Evolutionary conservation across 1,140 invertebrate genomes (phyloP).

Genomic region (Melanaphis sacchari): DNA sequence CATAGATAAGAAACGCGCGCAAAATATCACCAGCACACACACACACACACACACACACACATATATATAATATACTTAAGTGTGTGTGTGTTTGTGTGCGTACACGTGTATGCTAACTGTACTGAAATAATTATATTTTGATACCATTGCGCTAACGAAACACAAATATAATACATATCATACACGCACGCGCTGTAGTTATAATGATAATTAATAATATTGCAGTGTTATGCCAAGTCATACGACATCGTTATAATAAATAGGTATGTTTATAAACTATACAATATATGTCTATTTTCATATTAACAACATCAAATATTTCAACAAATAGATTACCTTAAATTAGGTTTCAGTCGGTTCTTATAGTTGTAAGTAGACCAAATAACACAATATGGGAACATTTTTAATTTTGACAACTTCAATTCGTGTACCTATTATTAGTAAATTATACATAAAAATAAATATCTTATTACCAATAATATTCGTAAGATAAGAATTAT

Average conservation of each 20-base stretch:
- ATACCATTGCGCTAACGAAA: background rate
- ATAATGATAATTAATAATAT: background rate
- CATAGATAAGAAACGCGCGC: background rate
- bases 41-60: too few species aligned
- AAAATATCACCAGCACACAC: background rate
- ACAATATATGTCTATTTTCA: too few species aligned
- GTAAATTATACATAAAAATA: too few species aligned
- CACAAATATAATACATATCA: background rate
- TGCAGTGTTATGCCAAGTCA: background rate
- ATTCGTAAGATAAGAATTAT: background rate
- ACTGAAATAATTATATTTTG: background rate
- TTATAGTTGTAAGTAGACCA: background rate
- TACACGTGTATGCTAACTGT: background rate
- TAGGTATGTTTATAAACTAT: background rate
- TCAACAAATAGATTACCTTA: background rate
- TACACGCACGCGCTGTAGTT: background rate
- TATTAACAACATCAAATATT: background rate
- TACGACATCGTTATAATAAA: background rate
- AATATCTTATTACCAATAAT: background rate
- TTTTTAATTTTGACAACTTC: background rate
- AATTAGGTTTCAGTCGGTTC: background rate
- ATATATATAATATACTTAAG: background rate
- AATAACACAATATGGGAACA: background rate
- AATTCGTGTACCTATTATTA: too few species aligned
- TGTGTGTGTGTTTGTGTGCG: background rate